A percentile compares a stretch with the other conserved stretches of the same genome.
Evolutionary conservation across 2,113 vertebrate species (phyloP).

Genomic region (Pedetes capensis): DNA sequence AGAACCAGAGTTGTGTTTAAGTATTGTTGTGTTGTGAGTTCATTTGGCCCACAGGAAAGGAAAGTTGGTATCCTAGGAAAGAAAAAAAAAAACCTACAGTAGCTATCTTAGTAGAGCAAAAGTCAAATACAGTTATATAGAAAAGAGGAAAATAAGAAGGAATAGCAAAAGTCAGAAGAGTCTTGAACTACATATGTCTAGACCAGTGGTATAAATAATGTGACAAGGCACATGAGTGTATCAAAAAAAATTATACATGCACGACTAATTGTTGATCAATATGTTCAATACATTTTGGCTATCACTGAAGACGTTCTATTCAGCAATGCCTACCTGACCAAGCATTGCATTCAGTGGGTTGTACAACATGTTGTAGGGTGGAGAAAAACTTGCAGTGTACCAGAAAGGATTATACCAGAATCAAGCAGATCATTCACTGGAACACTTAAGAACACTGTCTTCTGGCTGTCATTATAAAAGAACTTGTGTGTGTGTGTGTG

Average conservation of each 20-base stretch:
- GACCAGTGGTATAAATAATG: not conserved
- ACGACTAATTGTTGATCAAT: not conserved
- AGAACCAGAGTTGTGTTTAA: not conserved
- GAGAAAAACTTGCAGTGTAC: not conserved
- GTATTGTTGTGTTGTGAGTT: not conserved
- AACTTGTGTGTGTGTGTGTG: not conserved
- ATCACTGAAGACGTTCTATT: not conserved
- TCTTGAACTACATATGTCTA: not conserved
- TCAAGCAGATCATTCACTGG: not conserved
- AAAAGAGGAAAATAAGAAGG: not conserved
- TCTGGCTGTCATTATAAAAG: not conserved
- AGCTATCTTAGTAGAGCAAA: not conserved
- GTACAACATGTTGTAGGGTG: not conserved
- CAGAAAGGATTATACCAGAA: not conserved
- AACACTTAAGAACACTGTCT: not conserved
- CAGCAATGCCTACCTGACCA: not conserved
- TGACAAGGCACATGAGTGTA: not conserved
- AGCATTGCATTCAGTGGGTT: not conserved
- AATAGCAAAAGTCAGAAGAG: slow-evolving; percentile 14
- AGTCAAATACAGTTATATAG: not conserved
- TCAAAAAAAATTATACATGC: not conserved
- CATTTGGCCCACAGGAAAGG: not conserved
- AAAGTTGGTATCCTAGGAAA: not conserved
- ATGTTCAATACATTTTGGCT: not conserved
- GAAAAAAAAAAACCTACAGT: not conserved